Evolutionary conservation across 2,888 invertebrate genomes (phyloP).

Genomic region (Mythimna lalbum): DNA sequence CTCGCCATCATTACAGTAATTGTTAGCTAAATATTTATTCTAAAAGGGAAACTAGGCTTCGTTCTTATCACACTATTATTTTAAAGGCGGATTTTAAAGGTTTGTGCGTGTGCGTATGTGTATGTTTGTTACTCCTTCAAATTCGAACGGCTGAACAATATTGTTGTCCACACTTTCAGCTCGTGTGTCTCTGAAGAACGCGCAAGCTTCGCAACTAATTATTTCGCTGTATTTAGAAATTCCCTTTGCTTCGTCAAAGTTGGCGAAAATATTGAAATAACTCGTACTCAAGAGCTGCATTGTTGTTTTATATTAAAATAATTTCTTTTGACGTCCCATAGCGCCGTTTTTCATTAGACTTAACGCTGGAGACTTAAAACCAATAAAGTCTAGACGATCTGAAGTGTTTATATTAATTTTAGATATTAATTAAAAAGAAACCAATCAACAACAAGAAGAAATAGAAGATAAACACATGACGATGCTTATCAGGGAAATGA

Average conservation of each 20-base stretch:
- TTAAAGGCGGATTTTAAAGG: too few relatives aligned
- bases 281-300: constrained; percentile 64
- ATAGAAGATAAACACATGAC: too few relatives aligned
- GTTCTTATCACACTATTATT: too few relatives aligned
- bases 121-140: too few relatives aligned
- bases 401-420: constrained; percentile 6
- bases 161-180: constrained; percentile 12
- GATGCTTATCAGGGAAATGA: too few relatives aligned
- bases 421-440: not conserved
- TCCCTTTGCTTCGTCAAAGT: constrained; percentile 84
- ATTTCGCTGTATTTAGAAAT: constrained; percentile 87
- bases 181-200: constrained; percentile 66
- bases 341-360: constrained; percentile 36
- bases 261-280: constrained; percentile 84
- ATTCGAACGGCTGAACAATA: too few relatives aligned
- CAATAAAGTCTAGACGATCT: constrained; percentile 8
- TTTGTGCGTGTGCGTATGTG: too few relatives aligned
- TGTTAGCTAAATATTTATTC: too few relatives aligned
- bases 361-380: constrained; percentile 7
- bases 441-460: too few relatives aligned
- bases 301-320: constrained; percentile 71
- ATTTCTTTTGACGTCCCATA: constrained; percentile 62
- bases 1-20: too few relatives aligned
- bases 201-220: constrained; percentile 83
- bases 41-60: too few relatives aligned